Percentiles rank a stretch among this genome's conserved stretches.
phyloP scores from a whole-genome alignment of 2,888 invertebrate species.

The Drosophila longiperda region DNA sequence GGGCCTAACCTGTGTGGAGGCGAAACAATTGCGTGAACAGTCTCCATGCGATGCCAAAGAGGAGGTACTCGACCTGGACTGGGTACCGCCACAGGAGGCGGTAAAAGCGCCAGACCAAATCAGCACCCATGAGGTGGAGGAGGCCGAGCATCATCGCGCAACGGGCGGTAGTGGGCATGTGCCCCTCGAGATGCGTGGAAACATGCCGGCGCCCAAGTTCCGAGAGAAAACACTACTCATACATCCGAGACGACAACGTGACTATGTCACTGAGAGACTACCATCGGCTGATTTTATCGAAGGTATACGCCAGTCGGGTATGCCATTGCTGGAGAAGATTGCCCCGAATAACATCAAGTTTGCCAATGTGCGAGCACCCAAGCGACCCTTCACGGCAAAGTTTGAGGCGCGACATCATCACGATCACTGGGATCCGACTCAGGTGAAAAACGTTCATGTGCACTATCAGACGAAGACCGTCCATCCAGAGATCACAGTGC shows the following conservation, averaged over 20 bases:
- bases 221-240: slow-evolving; percentile 80
- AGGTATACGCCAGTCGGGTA: slow-evolving; percentile 44
- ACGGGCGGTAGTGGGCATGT: slow-evolving; percentile 20
- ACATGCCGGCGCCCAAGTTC: slow-evolving; percentile 82
- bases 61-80: slow-evolving; percentile 71
- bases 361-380: slow-evolving; percentile 72
- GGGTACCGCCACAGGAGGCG: slow-evolving; percentile 77
- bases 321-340: slow-evolving; percentile 74
- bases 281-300: slow-evolving; percentile 73
- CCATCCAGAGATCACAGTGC: slow-evolving; percentile 62
- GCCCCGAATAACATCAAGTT: slow-evolving; percentile 58
- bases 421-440: slow-evolving; percentile 82
- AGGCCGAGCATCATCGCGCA: slow-evolving; percentile 20
- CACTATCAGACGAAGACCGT: slow-evolving; percentile 79
- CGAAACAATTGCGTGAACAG: slow-evolving; percentile 58
- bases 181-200: slow-evolving; percentile 66
- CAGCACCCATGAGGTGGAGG: neutral
- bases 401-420: slow-evolving; percentile 84
- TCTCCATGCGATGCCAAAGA: slow-evolving; percentile 69
- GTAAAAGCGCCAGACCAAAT: neutral
- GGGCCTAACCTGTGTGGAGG: slow-evolving; percentile 72
- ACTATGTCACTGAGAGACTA: slow-evolving; percentile 72
- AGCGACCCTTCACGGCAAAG: slow-evolving; percentile 70
- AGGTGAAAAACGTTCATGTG: slow-evolving; percentile 77
- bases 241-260: slow-evolving; percentile 76